Conservation (phyloP, 2,113 vertebrate species). For the Hyperopisus bebe region DNA sequence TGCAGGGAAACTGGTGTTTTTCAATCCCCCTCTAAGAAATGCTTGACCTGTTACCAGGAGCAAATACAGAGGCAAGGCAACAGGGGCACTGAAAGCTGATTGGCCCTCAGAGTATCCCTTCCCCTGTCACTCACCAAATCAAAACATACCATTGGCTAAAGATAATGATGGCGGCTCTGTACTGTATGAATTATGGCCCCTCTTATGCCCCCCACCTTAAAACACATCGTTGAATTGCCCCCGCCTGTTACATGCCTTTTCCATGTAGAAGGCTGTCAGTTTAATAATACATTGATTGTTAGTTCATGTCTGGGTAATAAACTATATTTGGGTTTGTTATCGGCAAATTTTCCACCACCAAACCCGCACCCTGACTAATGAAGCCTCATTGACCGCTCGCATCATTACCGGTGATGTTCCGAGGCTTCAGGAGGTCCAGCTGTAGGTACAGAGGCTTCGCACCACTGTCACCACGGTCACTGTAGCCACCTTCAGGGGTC, state of each 20-base stretch:
- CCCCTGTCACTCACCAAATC: not conserved
- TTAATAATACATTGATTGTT: not conserved
- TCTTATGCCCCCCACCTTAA: not conserved
- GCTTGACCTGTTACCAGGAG: not conserved
- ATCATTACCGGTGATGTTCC: constrained; percentile 73
- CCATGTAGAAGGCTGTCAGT: not conserved
- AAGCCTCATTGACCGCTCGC: too few relatives aligned
- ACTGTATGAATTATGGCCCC: not conserved
- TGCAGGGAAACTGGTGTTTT: not conserved
- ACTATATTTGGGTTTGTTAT: not conserved
- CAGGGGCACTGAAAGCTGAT: not conserved
- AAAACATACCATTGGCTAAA: not conserved
- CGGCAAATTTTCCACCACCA: not conserved
- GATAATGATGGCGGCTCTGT: not conserved
- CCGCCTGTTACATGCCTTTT: not conserved
- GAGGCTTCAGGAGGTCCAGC: constrained; percentile 60
- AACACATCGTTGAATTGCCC: not conserved
- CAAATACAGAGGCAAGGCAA: not conserved
- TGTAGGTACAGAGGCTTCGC: constrained; percentile 63
- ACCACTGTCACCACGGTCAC: constrained; percentile 20
- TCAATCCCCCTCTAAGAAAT: not conserved
- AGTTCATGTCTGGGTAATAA: not conserved
- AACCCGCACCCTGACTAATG: not conserved
- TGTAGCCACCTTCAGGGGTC: constrained; percentile 51
- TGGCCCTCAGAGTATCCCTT: not conserved